phyloP scores from a whole-genome alignment of 2,888 invertebrate genomes.

The Coelinius sp. region DNA sequence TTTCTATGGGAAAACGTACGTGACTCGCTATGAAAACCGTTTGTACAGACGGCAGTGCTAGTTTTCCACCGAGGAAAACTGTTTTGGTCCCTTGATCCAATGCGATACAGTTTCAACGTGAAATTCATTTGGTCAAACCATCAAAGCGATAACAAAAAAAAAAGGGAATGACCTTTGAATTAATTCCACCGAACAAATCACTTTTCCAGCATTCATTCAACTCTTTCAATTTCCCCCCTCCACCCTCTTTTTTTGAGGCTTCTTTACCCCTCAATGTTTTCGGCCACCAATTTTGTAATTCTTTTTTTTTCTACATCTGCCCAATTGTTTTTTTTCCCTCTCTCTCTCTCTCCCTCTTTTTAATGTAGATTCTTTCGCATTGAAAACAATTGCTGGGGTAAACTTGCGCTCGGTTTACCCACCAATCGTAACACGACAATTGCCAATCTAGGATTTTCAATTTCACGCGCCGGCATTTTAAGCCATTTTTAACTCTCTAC shows the following conservation, averaged over 20 bases:
- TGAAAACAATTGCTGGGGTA: conserved; percentile 4
- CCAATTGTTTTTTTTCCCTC: background rate
- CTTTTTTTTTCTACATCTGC: no score
- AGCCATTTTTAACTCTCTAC: conserved; percentile 4
- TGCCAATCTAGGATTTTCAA: conserved; percentile 25
- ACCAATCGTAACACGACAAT: conserved; percentile 19
- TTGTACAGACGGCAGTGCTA: background rate
- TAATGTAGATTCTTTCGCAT: conserved; percentile 10
- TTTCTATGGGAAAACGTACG: conserved; percentile 18
- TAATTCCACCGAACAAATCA: conserved; percentile 16
- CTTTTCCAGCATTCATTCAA: background rate
- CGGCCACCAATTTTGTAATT: background rate
- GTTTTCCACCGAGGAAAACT: background rate
- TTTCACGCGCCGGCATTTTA: conserved; percentile 20
- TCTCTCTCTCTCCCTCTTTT: background rate
- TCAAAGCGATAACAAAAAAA: conserved; percentile 15
- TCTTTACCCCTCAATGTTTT: background rate
- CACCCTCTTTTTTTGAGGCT: background rate
- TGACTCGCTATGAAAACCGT: background rate
- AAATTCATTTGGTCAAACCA: background rate
- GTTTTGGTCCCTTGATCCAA: background rate
- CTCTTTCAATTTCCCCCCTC: background rate
- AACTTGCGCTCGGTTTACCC: conserved; percentile 21
- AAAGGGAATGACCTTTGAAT: background rate
- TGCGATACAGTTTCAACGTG: background rate